Percentiles rank a stretch among this genome's conserved stretches.
Evolutionary conservation across 2,888 invertebrate genomes (phyloP).

Genomic region (Drosophila gaucha): DNA sequence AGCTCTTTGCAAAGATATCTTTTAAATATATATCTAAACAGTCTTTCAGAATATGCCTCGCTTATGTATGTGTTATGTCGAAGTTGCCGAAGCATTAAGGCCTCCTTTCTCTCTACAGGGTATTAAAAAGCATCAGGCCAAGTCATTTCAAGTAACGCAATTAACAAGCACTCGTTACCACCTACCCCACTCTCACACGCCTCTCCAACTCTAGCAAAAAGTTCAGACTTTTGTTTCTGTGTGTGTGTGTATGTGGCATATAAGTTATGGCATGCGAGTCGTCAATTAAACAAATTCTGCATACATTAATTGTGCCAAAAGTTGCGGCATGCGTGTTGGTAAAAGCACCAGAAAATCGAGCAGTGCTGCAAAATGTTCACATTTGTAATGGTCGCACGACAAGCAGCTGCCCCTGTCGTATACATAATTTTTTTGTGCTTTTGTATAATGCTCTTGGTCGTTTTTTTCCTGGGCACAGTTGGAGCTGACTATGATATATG

Average conservation of each 20-base stretch:
- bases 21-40: too few relatives aligned
- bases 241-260: conserved; percentile 16
- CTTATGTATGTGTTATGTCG: too few relatives aligned
- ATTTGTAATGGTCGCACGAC: conserved; percentile 58
- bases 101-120: neutral
- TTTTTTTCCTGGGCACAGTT: conserved; percentile 45
- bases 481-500: conserved; percentile 78
- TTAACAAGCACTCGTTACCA: conserved; percentile 48
- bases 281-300: conserved; percentile 80
- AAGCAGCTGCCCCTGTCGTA: conserved; percentile 50
- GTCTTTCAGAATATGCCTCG: too few relatives aligned
- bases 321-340: conserved; percentile 44
- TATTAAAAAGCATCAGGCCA: conserved; percentile 17
- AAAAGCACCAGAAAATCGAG: conserved; percentile 28
- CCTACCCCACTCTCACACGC: too few relatives aligned
- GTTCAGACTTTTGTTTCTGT: neutral
- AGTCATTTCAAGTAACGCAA: conserved; percentile 34
- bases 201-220: neutral
- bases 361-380: conserved; percentile 44
- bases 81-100: neutral
- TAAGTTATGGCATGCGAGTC: conserved; percentile 70
- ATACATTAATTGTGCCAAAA: conserved; percentile 76
- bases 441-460: neutral
- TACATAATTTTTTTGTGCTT: conserved; percentile 52
- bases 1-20: too few relatives aligned